phyloP scores from a whole-genome alignment of 2,113 vertebrate species.

The Ameiurus melas region DNA sequence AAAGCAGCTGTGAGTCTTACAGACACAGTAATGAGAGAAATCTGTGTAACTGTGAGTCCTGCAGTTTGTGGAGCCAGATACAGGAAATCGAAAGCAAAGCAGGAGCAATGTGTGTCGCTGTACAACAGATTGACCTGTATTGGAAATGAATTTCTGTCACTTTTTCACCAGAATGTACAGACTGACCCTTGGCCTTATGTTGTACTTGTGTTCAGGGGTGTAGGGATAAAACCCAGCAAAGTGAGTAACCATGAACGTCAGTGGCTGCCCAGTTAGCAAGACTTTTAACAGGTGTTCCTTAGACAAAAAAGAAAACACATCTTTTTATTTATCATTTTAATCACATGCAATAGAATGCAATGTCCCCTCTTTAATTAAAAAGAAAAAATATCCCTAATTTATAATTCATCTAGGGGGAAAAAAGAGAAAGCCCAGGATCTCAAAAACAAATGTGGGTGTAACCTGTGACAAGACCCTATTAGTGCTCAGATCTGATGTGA shows the following conservation, averaged over 20 bases:
- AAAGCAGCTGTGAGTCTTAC: neutral
- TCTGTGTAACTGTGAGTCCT: neutral
- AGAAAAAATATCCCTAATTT: neutral
- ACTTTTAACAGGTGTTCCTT: neutral
- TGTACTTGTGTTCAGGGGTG: neutral
- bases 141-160: neutral
- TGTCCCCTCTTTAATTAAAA: too few species aligned
- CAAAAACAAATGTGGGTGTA: neutral
- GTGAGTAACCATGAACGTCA: neutral
- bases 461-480: neutral
- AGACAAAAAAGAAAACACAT: neutral
- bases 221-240: neutral
- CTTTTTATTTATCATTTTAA: neutral
- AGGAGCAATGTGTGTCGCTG: neutral
- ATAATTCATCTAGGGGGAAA: neutral
- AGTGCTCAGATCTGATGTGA: neutral
- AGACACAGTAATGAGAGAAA: constrained; percentile 2
- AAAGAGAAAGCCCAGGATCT: neutral
- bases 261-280: neutral
- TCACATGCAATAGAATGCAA: neutral
- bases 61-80: neutral
- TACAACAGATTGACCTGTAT: neutral
- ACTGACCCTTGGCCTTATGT: neutral
- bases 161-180: neutral
- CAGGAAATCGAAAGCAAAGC: neutral